These are phyloP conservation scores for Nephrocerus scutellatus DNA, from an alignment of 2,888 invertebrate species.

Conservation along the genomic window DNA sequence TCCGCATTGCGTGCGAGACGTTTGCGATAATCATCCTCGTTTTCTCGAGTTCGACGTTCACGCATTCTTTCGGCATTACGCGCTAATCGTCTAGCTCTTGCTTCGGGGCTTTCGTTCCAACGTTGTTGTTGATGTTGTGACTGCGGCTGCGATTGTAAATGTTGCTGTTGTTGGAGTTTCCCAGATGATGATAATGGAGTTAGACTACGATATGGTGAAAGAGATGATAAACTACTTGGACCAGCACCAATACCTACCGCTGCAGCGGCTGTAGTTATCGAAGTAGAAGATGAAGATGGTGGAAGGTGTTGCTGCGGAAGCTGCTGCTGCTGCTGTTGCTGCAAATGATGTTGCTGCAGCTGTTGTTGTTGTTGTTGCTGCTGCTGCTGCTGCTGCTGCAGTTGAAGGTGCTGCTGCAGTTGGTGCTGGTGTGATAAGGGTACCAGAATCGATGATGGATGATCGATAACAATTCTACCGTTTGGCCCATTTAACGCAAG, in stretches of 20 bases:
- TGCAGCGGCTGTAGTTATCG: no score
- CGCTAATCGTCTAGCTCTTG: slow-evolving; percentile 44
- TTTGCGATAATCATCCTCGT: slow-evolving; percentile 45
- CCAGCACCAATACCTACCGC: no score
- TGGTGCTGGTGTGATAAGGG: slow-evolving; percentile 36
- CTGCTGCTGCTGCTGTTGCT: slow-evolving; percentile 32
- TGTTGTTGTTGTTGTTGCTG: slow-evolving; percentile 22
- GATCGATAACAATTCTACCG: slow-evolving; percentile 43
- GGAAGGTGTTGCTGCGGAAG: slow-evolving; percentile 31
- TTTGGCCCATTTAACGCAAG: slow-evolving; percentile 45
- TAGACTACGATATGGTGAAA: slow-evolving; percentile 23
- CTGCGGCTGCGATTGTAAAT: slow-evolving; percentile 35
- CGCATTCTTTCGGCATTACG: slow-evolving; percentile 49
- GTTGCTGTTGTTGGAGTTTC: slow-evolving; percentile 24
- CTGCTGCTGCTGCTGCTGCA: slow-evolving; percentile 28
- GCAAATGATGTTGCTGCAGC: slow-evolving; percentile 30
- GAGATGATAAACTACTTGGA: slow-evolving; percentile 20
- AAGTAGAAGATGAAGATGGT: slow-evolving; percentile 29
- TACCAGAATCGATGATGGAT: slow-evolving; percentile 42
- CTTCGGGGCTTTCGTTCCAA: slow-evolving; percentile 48
- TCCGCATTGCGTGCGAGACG: slow-evolving; percentile 45
- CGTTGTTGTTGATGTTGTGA: slow-evolving; percentile 41
- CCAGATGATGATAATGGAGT: slow-evolving; percentile 20
- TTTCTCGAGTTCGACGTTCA: slow-evolving; percentile 45
- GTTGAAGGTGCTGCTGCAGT: slow-evolving; percentile 17